These are phyloP conservation scores for Emydura subglobosa DNA, from an alignment of 2,113 vertebrate species.

Conservation along the genomic window DNA sequence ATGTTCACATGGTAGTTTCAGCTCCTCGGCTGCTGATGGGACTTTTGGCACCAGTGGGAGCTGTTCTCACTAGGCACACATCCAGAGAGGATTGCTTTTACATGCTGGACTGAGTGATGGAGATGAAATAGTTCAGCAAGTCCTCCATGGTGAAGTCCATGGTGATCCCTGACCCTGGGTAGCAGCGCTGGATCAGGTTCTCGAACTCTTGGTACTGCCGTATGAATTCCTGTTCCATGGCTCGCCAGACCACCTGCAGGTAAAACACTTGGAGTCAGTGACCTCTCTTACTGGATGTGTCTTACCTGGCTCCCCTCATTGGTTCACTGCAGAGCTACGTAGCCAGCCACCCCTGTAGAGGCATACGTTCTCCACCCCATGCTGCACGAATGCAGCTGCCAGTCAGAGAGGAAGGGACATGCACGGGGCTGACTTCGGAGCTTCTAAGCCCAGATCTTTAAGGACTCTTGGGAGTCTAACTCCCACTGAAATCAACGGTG, in stretches of 20 bases:
- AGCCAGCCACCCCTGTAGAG: not conserved
- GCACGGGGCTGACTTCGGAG: not conserved
- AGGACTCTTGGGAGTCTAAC: not conserved
- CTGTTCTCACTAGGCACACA: accelerated
- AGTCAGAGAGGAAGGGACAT: not conserved
- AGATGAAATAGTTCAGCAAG: conserved; percentile 65
- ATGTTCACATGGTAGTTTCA: not conserved
- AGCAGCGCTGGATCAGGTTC: conserved; percentile 56
- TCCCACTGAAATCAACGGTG: not conserved
- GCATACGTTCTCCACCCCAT: not conserved
- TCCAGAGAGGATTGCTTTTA: not conserved
- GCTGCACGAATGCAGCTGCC: not conserved
- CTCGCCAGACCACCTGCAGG: conserved; percentile 52
- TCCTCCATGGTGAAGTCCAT: conserved; percentile 62
- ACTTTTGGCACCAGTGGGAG: not conserved
- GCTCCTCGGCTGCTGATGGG: not conserved
- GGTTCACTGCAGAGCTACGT: accelerated
- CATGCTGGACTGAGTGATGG: not conserved
- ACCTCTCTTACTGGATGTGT: not conserved
- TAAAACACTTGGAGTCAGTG: not conserved
- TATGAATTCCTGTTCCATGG: conserved; percentile 53
- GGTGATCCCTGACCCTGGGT: conserved; percentile 35
- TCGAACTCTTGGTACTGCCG: conserved; percentile 41
- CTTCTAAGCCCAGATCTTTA: not conserved
- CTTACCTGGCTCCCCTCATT: not conserved